Percentiles rank a stretch among this genome's conserved stretches.
These are phyloP conservation scores for Mus caroli DNA, from an alignment of 2,797 vertebrate genomes.

Conservation along the genomic window DNA sequence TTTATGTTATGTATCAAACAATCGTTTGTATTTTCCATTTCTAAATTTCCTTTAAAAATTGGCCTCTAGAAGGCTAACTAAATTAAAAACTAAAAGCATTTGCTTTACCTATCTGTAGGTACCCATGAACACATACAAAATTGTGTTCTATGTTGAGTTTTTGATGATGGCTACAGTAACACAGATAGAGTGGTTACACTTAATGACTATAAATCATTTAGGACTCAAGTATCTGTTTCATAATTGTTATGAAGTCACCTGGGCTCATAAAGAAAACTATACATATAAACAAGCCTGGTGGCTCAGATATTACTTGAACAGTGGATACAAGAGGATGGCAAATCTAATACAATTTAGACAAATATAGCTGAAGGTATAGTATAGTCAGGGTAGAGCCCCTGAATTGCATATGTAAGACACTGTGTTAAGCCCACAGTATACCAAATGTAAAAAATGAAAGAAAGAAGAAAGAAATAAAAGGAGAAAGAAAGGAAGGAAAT, in stretches of 20 bases:
- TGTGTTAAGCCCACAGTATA: not conserved
- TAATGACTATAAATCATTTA: not conserved
- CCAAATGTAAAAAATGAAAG: not conserved
- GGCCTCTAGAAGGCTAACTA: not conserved
- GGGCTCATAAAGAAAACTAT: not conserved
- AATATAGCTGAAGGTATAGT: not conserved
- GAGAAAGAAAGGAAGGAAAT: accelerated
- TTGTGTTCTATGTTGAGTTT: not conserved
- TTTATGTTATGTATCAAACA: not conserved
- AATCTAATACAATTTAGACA: not conserved
- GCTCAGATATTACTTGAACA: not conserved
- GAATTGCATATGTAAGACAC: not conserved
- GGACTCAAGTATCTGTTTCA: not conserved
- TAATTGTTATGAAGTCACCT: not conserved
- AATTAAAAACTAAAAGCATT: not conserved
- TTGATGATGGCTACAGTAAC: not conserved
- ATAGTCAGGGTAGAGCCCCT: too few species aligned
- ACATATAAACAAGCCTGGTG: not conserved
- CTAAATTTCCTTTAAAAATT: not conserved
- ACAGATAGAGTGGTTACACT: not conserved
- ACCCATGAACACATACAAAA: not conserved
- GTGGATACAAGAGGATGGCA: not conserved
- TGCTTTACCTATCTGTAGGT: not conserved
- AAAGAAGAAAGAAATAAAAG: accelerated
- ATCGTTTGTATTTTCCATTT: not conserved